Evolutionary conservation across 2,113 vertebrate genomes (phyloP).

Genomic region (Columba janthina): DNA sequence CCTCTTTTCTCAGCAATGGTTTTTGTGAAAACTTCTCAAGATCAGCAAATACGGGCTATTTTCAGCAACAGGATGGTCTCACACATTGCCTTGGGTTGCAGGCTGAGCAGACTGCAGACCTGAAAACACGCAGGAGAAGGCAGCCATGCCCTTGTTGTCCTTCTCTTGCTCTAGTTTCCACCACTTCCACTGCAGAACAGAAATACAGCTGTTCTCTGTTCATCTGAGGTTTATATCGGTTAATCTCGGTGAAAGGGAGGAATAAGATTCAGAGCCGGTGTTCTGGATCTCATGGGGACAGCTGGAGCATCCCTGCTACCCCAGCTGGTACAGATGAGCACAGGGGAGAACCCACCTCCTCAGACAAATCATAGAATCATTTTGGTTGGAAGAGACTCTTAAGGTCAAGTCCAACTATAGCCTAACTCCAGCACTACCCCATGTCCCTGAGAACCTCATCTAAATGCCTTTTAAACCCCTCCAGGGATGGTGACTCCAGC

Average conservation of each 20-base stretch:
- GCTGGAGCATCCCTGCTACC: background rate
- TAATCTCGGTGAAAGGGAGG: background rate
- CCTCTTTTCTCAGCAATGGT: background rate
- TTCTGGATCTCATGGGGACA: background rate
- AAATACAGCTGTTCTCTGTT: background rate
- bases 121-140: background rate
- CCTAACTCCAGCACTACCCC: too few species aligned
- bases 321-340: background rate
- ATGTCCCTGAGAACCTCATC: too few species aligned
- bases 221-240: background rate
- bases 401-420: too few species aligned
- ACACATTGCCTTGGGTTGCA: background rate
- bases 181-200: background rate
- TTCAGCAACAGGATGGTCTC: background rate
- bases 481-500: too few species aligned
- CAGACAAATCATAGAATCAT: background rate
- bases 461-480: too few species aligned
- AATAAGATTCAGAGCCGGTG: background rate
- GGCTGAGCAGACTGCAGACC: background rate
- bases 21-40: background rate
- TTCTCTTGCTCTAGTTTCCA: background rate
- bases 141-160: background rate
- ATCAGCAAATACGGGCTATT: background rate
- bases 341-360: background rate
- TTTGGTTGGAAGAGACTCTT: too few species aligned